A percentile compares a stretch with the other conserved stretches of the same genome.
Evolutionary conservation across 1,140 invertebrate species (phyloP).

Genomic region (Ganaspis sp.): DNA sequence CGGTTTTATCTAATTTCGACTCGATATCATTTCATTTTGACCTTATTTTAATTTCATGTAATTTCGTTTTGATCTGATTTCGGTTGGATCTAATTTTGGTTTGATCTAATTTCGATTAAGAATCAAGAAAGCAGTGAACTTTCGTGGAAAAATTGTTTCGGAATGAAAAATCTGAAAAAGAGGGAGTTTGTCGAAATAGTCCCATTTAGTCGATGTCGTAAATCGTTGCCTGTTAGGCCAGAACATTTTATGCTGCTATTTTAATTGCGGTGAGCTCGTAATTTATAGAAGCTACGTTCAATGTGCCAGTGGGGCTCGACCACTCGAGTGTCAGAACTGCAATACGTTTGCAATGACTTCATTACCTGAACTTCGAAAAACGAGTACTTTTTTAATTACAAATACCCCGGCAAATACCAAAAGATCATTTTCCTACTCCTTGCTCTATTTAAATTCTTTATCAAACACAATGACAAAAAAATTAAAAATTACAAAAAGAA

Average conservation of each 20-base stretch:
- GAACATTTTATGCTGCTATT: conserved; percentile 20
- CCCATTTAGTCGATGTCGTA: conserved; percentile 10
- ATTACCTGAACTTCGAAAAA: conserved; percentile 1
- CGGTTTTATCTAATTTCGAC: too few relatives aligned
- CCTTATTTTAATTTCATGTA: too few relatives aligned
- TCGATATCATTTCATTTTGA: too few relatives aligned
- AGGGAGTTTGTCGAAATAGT: conserved; percentile 3
- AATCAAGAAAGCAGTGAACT: background rate
- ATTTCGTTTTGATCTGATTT: too few relatives aligned
- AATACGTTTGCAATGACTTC: conserved; percentile 5
- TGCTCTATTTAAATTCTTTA: too few relatives aligned
- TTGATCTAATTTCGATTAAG: too few relatives aligned
- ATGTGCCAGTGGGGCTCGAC: background rate
- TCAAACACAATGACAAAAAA: too few relatives aligned
- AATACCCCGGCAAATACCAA: background rate
- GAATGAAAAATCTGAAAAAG: background rate
- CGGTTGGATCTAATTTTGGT: too few relatives aligned
- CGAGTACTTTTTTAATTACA: background rate
- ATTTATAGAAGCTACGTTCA: conserved; percentile 18
- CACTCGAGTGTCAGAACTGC: background rate
- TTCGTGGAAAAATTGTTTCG: background rate
- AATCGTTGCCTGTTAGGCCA: conserved; percentile 4
- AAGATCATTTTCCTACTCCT: too few relatives aligned
- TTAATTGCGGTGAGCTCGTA: conserved; percentile 16
- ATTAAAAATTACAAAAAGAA: too few relatives aligned